phyloP scores from a whole-genome alignment of 2,888 invertebrate genomes.

The Anticlea derivata region DNA sequence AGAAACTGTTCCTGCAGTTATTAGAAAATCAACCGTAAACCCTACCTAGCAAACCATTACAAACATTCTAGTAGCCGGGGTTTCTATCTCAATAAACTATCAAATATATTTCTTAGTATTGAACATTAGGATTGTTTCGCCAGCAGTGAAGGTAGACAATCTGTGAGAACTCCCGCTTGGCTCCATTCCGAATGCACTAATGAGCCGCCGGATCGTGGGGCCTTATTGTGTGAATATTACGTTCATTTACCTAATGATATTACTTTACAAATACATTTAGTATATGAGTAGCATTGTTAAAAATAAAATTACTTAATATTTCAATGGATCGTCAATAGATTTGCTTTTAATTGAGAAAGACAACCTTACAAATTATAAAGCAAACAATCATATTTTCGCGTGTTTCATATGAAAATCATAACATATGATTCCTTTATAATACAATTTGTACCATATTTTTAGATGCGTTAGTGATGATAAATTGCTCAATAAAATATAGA shows the following conservation, averaged over 20 bases:
- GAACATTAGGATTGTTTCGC: slow-evolving; percentile 56
- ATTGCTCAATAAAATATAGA: background rate
- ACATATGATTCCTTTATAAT: too few relatives aligned
- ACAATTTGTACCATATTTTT: too few relatives aligned
- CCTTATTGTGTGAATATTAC: slow-evolving; percentile 50
- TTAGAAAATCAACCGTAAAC: too few relatives aligned
- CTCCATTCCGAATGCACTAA: slow-evolving; percentile 50
- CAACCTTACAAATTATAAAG: too few relatives aligned
- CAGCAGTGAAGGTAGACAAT: slow-evolving; percentile 52
- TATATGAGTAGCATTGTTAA: background rate
- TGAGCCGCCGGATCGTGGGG: slow-evolving; percentile 33
- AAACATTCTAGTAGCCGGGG: too few relatives aligned
- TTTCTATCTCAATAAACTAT: slow-evolving; percentile 37
- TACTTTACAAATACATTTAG: slow-evolving; percentile 17
- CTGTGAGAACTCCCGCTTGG: slow-evolving; percentile 60
- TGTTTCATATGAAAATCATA: too few relatives aligned
- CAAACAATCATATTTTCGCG: too few relatives aligned
- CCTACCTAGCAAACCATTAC: too few relatives aligned
- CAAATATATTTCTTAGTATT: slow-evolving; percentile 47
- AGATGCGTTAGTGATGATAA: background rate
- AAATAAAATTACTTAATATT: too few relatives aligned
- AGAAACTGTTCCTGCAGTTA: too few relatives aligned
- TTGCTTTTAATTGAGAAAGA: too few relatives aligned
- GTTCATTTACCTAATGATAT: slow-evolving; percentile 41
- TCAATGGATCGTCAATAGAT: too few relatives aligned